These are phyloP conservation scores for Phorcus lineatus DNA, from an alignment of 2,888 invertebrate genomes.

Conservation along the genomic window DNA sequence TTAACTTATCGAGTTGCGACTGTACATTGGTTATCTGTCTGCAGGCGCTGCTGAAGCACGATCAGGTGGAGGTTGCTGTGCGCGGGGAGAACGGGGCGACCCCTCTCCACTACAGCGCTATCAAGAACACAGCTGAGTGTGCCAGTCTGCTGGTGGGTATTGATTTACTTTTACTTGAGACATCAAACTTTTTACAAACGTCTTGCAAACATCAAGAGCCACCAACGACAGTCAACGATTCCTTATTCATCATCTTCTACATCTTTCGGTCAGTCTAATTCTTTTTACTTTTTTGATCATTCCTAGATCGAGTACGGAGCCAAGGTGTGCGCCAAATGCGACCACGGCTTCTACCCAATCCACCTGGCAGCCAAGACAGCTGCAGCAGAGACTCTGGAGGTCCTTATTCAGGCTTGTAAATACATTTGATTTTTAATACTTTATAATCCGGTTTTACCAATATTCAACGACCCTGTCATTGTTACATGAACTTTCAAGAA, in stretches of 20 bases:
- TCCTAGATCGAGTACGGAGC: constrained; percentile 87
- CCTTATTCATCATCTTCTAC: too few species aligned
- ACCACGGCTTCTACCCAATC: constrained; percentile 93
- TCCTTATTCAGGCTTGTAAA: constrained; percentile 82
- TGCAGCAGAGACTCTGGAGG: constrained; percentile 89
- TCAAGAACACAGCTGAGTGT: constrained; percentile 88
- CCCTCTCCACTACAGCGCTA: constrained; percentile 89
- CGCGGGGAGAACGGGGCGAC: constrained; percentile 88
- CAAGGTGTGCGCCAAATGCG: constrained; percentile 86
- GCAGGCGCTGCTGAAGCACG: constrained; percentile 66
- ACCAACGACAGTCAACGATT: too few species aligned
- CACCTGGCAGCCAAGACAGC: constrained; percentile 94
- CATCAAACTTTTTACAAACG: too few species aligned
- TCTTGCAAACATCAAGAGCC: too few species aligned
- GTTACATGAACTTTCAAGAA: too few species aligned
- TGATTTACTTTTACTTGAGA: too few species aligned
- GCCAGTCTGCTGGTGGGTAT: constrained; percentile 85
- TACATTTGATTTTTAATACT: neutral
- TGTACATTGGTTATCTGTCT: neutral
- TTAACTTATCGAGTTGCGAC: too few species aligned
- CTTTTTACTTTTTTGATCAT: neutral
- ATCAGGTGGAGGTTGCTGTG: constrained; percentile 84
- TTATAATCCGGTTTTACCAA: too few species aligned
- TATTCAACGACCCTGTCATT: too few species aligned
- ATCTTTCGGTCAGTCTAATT: too few species aligned